These are phyloP conservation scores for Gastrophryne carolinensis DNA, from an alignment of 2,797 vertebrate species.

Conservation along the genomic window DNA sequence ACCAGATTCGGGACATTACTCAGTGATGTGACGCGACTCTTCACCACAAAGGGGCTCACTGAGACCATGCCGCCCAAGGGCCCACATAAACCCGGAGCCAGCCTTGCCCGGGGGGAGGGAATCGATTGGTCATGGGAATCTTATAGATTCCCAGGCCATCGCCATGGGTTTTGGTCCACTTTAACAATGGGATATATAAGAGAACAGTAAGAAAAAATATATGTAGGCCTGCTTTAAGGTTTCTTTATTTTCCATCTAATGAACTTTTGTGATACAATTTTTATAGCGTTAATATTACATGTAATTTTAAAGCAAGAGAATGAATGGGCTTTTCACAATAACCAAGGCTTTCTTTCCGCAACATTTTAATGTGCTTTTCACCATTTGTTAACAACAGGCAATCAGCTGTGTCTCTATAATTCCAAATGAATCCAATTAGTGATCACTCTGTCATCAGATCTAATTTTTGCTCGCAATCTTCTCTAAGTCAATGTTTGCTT, in stretches of 20 bases:
- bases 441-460: slow-evolving; percentile 53
- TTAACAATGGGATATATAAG: too few species aligned
- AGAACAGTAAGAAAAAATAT: too few species aligned
- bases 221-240: too few species aligned
- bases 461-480: slow-evolving; percentile 47
- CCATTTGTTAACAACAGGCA: slow-evolving; percentile 51
- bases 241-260: neutral
- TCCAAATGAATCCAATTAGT: slow-evolving; percentile 52
- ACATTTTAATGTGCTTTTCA: slow-evolving; percentile 28
- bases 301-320: slow-evolving; percentile 23
- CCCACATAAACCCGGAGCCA: too few species aligned
- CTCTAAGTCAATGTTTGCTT: slow-evolving; percentile 51
- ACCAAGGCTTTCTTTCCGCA: slow-evolving; percentile 20
- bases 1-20: too few species aligned
- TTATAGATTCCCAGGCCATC: too few species aligned
- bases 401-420: slow-evolving; percentile 47
- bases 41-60: too few species aligned
- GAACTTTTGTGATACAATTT: slow-evolving; percentile 14
- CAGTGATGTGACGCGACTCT: too few species aligned
- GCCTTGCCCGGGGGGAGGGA: too few species aligned
- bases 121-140: too few species aligned
- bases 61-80: too few species aligned
- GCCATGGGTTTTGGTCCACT: too few species aligned
- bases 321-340: slow-evolving; percentile 17
- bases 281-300: slow-evolving; percentile 31